Evolutionary conservation across 2,888 invertebrate genomes (phyloP), one percentile per base, ranked within the genome.

Genomic region (Ellobium chinense): DNA sequence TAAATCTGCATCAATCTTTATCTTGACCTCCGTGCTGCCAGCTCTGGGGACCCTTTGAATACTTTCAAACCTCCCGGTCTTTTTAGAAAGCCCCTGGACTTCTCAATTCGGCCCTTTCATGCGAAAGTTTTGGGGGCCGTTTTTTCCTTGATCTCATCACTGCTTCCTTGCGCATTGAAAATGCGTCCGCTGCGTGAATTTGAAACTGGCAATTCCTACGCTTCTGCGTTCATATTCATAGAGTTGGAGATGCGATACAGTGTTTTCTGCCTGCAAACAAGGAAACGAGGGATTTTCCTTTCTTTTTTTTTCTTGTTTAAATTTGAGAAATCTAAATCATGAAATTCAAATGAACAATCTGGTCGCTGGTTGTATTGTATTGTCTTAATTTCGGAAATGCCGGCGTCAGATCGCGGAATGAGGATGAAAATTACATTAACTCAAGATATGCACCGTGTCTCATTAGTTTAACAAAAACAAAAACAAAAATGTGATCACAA

Each of bases 1-100:
- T 58, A 79, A 79, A 73, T 37, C 27, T 34, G 63, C 79, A 79
- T 79, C 79, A 79, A 79, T 79, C 79, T 79, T 79, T 46, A 56
- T 63, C 62, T 31, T 46, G 65, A 37, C 79, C 65, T 62, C 31
- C 34, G 29, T 27, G 58, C 56, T 58, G 66, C 58, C 73, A 65
- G 36, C 24, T 46, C 37, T 12, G 24, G 21, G 34, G 36, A 31
- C 54, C 31, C 63, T 74, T 74, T 54, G 34, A 72, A 72, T 60
- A 37, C 58, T 39, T 27, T 62, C 27, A 63, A 62, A 76, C 56
- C 29, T 39, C 63, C 39, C 4, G 63, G 24, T 34, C 31, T 39
- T 1, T 63, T 37, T 46, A 9, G 54, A n/a, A 63, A 63, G 18
- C 56, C 58, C 62, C 36, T 37, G 46, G 56, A 76, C 34, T 39